A percentile compares a stretch with the other conserved stretches of the same genome.
Conservation (phyloP, 2,113 vertebrate genomes). For the Takifugu bimaculatus region DNA sequence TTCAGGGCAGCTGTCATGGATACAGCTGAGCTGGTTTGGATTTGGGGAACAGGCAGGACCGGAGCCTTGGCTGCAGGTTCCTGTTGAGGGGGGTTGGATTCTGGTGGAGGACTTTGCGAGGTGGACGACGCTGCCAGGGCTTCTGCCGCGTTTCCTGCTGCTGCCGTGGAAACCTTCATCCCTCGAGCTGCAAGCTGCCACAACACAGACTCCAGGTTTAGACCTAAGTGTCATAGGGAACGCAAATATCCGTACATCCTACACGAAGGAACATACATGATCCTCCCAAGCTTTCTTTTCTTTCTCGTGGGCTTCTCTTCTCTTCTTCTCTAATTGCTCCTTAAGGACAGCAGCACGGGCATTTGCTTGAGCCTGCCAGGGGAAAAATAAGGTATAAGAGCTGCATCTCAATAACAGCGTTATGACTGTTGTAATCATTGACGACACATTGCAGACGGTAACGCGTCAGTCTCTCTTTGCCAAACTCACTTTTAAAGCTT, state of each 20-base stretch:
- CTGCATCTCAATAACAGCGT: background rate
- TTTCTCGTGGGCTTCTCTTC: slow-evolving; percentile 88
- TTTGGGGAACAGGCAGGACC: slow-evolving; percentile 58
- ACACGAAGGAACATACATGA: slow-evolving; percentile 77
- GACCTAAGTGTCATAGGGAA: background rate
- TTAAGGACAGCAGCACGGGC: slow-evolving; percentile 87
- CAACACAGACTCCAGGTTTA: slow-evolving; percentile 6
- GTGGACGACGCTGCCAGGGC: slow-evolving; percentile 30
- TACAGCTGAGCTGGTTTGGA: slow-evolving; percentile 72
- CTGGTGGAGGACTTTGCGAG: slow-evolving; percentile 53
- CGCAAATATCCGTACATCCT: background rate
- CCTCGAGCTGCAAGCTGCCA: slow-evolving; percentile 81
- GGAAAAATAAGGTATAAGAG: background rate
- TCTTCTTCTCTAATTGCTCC: slow-evolving; percentile 90
- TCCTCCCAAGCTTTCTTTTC: slow-evolving; percentile 94
- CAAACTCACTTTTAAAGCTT: slow-evolving; percentile 82
- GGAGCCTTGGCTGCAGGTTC: slow-evolving; percentile 70
- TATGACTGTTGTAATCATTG: background rate
- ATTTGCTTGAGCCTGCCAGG: slow-evolving; percentile 82
- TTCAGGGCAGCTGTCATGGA: slow-evolving; percentile 94
- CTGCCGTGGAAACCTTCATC: slow-evolving; percentile 71
- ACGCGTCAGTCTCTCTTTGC: background rate
- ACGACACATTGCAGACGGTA: background rate
- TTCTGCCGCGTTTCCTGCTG: slow-evolving; percentile 33
- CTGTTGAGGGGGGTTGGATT: slow-evolving; percentile 54